phyloP scores from a whole-genome alignment of 2,888 invertebrate species.

The Rhagium mordax region DNA sequence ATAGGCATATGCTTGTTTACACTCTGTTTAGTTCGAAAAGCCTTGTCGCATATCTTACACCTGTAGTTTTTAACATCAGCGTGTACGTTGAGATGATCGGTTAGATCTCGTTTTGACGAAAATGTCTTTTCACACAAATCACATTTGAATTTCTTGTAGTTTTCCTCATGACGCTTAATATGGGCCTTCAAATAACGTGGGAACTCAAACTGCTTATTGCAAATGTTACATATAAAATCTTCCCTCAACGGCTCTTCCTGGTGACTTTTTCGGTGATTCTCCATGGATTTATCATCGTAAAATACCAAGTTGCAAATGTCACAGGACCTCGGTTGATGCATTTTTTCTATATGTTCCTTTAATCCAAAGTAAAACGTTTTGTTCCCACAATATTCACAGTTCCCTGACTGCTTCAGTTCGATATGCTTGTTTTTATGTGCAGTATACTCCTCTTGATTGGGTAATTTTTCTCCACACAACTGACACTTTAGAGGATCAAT shows the following conservation, averaged over 20 bases:
- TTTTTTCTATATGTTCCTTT: constrained; percentile 50
- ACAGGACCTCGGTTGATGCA: constrained; percentile 47
- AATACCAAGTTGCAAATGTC: constrained; percentile 50
- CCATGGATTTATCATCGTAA: constrained; percentile 51
- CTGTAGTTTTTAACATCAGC: constrained; percentile 48
- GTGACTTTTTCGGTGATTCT: constrained; percentile 51
- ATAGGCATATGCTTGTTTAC: constrained; percentile 52
- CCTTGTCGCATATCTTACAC: constrained; percentile 51
- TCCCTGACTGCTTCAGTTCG: constrained; percentile 47
- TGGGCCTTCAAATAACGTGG: constrained; percentile 50
- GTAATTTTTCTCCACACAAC: constrained; percentile 41
- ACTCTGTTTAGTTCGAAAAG: constrained; percentile 52
- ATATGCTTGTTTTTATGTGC: constrained; percentile 47
- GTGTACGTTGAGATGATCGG: constrained; percentile 50
- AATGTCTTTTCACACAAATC: constrained; percentile 49
- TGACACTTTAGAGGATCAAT: constrained; percentile 47
- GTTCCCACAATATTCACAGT: constrained; percentile 51
- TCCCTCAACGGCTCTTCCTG: constrained; percentile 40
- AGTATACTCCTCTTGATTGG: constrained; percentile 37
- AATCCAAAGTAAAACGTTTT: constrained; percentile 51
- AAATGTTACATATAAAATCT: constrained; percentile 44
- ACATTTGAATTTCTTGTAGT: constrained; percentile 53
- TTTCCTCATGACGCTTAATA: constrained; percentile 48
- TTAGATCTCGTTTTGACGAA: constrained; percentile 49
- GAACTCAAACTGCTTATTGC: constrained; percentile 51